Base-by-base conservation (phyloP, 35 echinoderm and acorn worm genomes). In the Heliocidaris tuberculata region DNA sequence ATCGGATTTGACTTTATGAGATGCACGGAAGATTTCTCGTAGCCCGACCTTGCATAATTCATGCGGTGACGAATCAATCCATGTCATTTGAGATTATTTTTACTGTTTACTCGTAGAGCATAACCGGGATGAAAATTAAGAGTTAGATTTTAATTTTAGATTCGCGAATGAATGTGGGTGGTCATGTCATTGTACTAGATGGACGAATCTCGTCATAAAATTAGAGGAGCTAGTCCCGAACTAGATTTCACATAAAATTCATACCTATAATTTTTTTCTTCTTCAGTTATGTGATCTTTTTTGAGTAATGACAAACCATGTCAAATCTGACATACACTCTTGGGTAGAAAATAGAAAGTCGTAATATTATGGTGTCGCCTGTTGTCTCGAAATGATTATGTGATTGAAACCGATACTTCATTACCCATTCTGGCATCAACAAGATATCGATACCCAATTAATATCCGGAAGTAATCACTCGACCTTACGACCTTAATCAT, bases 401-500 rank as follows among this genome's bases (percentile, higher is more conserved):
- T n/a, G 65, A 4, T n/a, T 27, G 65, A 78, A 78, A 78, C 65
- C 27, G 65, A 78, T 78, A 78, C 65, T 24, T 78, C 27, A 78
- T 78, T 78, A 78, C 21, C 65, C 65, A 78, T 78, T 78, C 65
- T 78, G 19, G 6, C 65, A 78, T 78, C 27, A 78, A 78, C 65
- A 78, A 78, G 65, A 78, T n/a, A 78, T 78, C 65, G 21, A 78
- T 21, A n/a, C 21, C 7, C 5, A 19, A 7, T 78, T n/a, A 5
- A 78, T 19, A 78, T 78, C 65, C 19, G 65, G 65, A 78, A 27
- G 65, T 78, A 78, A 19, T 78, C 65, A 78, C 65, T 78, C 27
- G 65, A 78, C 65, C 65, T 78, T 78, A 78, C 27, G 65, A 78
- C 65, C 65, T 78, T 78, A 78, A 78, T 78, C 65, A 78, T 78